Conservation (phyloP, 2,113 vertebrate genomes). For the Sorex fumeus region DNA sequence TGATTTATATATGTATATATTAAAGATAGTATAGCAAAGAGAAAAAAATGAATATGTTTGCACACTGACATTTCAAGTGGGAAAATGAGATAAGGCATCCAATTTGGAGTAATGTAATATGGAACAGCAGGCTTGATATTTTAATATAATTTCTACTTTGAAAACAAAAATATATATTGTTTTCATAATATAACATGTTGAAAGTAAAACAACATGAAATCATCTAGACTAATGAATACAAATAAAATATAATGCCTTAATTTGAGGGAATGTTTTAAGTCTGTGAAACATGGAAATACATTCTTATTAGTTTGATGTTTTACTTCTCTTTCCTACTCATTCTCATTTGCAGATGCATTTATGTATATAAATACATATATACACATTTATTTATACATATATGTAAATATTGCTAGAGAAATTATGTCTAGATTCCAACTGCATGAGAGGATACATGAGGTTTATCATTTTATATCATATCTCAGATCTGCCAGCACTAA, state of each 20-base stretch:
- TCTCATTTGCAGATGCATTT: too few species aligned
- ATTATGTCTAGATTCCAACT: too few species aligned
- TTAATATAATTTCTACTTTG: constrained; percentile 10
- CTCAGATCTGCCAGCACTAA: too few species aligned
- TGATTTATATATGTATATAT: not conserved
- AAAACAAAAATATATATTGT: not conserved
- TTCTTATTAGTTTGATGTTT: not conserved
- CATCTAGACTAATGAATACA: not conserved
- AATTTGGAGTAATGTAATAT: not conserved
- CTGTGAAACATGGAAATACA: not conserved
- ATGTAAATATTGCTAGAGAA: too few species aligned
- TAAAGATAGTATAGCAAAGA: not conserved
- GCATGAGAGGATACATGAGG: too few species aligned
- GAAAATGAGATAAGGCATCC: not conserved
- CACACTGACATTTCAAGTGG: not conserved
- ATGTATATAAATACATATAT: too few species aligned
- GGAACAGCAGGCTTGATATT: not conserved
- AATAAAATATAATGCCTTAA: not conserved
- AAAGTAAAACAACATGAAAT: constrained; percentile 2
- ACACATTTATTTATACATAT: too few species aligned
- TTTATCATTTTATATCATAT: too few species aligned
- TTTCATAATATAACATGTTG: not conserved
- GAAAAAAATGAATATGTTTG: not conserved
- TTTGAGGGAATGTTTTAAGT: not conserved
- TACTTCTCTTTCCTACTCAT: not conserved